Evolutionary conservation across 1,140 invertebrate genomes (phyloP), one percentile per base, ranked within the genome.

Genomic region (Lordiphosa mommai): DNA sequence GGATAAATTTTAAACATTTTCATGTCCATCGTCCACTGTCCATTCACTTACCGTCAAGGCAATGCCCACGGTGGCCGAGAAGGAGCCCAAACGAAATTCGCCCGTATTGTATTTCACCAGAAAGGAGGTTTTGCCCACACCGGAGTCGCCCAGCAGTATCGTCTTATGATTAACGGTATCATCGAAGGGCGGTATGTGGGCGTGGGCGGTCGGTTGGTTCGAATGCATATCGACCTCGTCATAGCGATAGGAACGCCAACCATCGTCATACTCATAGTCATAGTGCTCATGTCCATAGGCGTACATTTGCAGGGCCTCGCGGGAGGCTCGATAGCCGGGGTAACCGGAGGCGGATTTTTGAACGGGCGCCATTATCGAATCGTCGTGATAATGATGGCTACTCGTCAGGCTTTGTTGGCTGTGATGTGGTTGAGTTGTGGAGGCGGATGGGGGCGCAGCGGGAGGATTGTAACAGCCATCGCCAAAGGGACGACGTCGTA

Each of bases 61-160:
- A 79, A 99, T 99, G 52, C 98, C 98, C 50, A 99, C 97, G 8
- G 98, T 99, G 29, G 88, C 87, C 1, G 97, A 98, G 58, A 98
- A 96, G 89, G 98, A 99, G 88, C 95, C 94, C 17, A 94, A 92
- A 82, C 96, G 95, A 89, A 98, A 99, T 17, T 92, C 92, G 55
- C 95, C 95, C 90, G 98, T 97, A 12, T 97, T 98, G 87, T 99
- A 99, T 85, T 98, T 97, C 90, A 96, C 97, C 14, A 98, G 90
- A 79, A 98, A 96, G 79, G 95, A 97, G 0, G 96, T 98, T 91
- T 98, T 98, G 44, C 96, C 96, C 38, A 98, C 96, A 23, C 96
- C 96, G 9, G 96, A 97, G 90, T 98, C 96, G 13, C 98, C 98
- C 50, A 99, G 63, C 16, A 89, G 61, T 60, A 89, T 89, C 46